Percentiles rank a stretch among this genome's conserved stretches.
Evolutionary conservation across 2,888 invertebrate genomes (phyloP).

Genomic region (Vesta saturnalis): DNA sequence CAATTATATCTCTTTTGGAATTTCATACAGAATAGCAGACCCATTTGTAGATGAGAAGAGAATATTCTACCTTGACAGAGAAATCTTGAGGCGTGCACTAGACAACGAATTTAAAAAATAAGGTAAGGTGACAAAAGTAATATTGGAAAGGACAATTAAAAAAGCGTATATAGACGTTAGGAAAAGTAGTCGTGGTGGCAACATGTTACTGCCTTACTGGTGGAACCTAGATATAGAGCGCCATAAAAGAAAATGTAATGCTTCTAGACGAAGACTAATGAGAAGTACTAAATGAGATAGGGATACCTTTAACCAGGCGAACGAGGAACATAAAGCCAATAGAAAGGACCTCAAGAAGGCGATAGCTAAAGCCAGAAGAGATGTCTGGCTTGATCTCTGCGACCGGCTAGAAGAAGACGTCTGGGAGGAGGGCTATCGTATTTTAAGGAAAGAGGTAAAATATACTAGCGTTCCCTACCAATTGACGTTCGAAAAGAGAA

Average conservation of each 20-base stretch:
- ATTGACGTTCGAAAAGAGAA: not conserved
- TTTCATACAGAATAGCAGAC: no score
- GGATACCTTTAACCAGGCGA: no score
- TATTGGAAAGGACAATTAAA: no score
- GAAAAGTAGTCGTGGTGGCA: no score
- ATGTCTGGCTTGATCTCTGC: not conserved
- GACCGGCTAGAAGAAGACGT: not conserved
- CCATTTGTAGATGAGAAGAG: no score
- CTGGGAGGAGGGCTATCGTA: slow-evolving; percentile 4
- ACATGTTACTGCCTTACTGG: not conserved
- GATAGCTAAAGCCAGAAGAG: not conserved
- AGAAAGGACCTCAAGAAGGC: not conserved
- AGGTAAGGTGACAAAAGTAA: no score
- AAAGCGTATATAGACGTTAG: no score
- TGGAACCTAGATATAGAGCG: not conserved
- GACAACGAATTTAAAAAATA: no score
- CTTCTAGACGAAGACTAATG: not conserved
- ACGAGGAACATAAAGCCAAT: not conserved
- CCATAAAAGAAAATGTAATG: not conserved
- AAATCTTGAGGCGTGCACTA: no score
- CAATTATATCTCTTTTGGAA: no score
- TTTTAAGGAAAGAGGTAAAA: not conserved
- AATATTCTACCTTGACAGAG: no score
- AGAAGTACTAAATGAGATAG: no score
- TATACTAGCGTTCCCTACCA: not conserved